These are phyloP conservation scores for Ophthalmolycus amberensis DNA, from an alignment of 2,113 vertebrate species.

Conservation along the genomic window DNA sequence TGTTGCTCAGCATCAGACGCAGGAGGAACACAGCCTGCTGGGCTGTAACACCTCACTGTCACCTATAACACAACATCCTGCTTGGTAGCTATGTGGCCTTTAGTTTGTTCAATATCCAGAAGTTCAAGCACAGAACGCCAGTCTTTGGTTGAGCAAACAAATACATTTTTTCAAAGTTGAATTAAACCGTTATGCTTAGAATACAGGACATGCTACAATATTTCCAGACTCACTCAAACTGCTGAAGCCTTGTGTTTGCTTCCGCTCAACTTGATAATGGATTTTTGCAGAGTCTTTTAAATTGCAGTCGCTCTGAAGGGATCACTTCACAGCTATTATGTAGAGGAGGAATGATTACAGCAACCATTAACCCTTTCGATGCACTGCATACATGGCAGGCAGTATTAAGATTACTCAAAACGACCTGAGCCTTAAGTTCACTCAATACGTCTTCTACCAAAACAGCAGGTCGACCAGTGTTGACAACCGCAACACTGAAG, in stretches of 20 bases:
- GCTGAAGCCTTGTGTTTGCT: background rate
- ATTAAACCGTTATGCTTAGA: background rate
- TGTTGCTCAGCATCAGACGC: background rate
- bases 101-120: background rate
- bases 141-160: background rate
- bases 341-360: background rate
- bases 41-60: background rate
- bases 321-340: background rate
- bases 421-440: background rate
- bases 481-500: background rate
- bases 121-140: background rate
- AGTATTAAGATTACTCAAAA: background rate
- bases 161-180: background rate
- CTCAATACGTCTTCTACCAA: background rate
- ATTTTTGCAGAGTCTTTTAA: background rate
- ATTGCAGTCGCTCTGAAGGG: background rate
- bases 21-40: conserved; percentile 1
- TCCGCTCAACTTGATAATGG: background rate
- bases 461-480: background rate
- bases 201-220: background rate
- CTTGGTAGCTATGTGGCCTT: background rate
- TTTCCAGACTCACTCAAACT: background rate
- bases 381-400: background rate
- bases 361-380: conserved; percentile 1
- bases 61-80: background rate